Base-by-base conservation (phyloP, 1,140 invertebrate species). In the Gonioctena quinquepunctata region DNA sequence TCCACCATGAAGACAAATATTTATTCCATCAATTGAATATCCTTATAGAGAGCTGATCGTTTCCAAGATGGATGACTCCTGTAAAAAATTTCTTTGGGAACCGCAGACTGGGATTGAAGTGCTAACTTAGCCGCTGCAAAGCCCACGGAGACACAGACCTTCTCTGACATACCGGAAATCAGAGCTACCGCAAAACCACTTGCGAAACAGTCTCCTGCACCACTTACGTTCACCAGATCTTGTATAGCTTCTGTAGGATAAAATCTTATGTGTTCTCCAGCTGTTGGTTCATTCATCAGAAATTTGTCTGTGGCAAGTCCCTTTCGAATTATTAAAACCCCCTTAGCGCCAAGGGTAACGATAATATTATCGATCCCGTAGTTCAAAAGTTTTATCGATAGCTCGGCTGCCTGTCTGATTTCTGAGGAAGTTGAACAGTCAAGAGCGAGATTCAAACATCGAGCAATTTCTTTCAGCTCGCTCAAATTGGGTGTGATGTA, bases 401-500 rank as follows among this genome's bases (percentile, higher is more conserved):
- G 33, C 33, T 65, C 23, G 6, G 68, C 66, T 2, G 77, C 72
- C n/a, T 72, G 50, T 42, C 82, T 69, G 5, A 85, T 70, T 75
- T 69, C 21, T 21, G 26, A 25, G 74, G 27, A 72, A n/a, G n/a
- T n/a, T 0, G 33, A 42, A 13, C 16, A 13, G 0, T 42, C 11
- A 0, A n/a, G 2, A 13, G 16, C 33, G 16, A 42, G 16, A n/a
- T 42, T n/a, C 11, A 42, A 42, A n/a, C 11, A 42, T 42, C 33
- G 13, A 69, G 85, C 85, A 72, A 90, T 89, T 23, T 86, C 81
- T 71, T 82, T 80, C 18, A 94, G 81, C 85, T 94, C 93, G 42
- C 86, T 84, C 8, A 93, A 72, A 83, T 94, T 95, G 11, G 93
- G 93, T 4, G 92, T 90, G 0, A 89, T 85, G 72, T 88, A 90